phyloP scores from a whole-genome alignment of 2,888 invertebrate genomes.

The Acanthococcus lagerstroemiae region DNA sequence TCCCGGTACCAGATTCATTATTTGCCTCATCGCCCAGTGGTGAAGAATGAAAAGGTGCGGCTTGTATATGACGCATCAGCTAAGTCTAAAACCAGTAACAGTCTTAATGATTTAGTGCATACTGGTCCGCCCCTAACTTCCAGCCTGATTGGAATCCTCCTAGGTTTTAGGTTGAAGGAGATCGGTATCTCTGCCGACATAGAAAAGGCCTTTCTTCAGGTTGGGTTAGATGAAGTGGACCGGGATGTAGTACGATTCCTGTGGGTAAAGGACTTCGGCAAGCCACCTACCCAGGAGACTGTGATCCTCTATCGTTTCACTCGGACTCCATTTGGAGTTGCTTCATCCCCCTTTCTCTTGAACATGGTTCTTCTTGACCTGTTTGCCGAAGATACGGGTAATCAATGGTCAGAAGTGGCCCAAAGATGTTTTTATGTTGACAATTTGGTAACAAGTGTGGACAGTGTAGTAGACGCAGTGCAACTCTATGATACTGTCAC shows the following conservation, averaged over 20 bases:
- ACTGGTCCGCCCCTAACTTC: not conserved
- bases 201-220: slow-evolving; percentile 1
- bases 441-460: not conserved
- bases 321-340: not conserved
- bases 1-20: not conserved
- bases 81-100: not conserved
- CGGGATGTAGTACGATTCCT: not conserved
- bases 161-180: not conserved
- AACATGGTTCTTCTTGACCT: not conserved
- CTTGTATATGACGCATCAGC: not conserved
- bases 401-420: not conserved
- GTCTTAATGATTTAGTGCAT: not conserved
- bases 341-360: not conserved
- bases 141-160: not conserved
- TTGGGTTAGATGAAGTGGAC: not conserved
- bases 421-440: not conserved
- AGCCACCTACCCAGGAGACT: not conserved
- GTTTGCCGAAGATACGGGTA: not conserved
- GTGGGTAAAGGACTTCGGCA: not conserved
- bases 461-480: not conserved
- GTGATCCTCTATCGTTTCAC: not conserved
- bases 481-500: not conserved
- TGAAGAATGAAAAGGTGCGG: not conserved
- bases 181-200: not conserved
- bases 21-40: not conserved